Conservation (phyloP, 2,797 vertebrate genomes). For the Pseudotriccus pelzelni region DNA sequence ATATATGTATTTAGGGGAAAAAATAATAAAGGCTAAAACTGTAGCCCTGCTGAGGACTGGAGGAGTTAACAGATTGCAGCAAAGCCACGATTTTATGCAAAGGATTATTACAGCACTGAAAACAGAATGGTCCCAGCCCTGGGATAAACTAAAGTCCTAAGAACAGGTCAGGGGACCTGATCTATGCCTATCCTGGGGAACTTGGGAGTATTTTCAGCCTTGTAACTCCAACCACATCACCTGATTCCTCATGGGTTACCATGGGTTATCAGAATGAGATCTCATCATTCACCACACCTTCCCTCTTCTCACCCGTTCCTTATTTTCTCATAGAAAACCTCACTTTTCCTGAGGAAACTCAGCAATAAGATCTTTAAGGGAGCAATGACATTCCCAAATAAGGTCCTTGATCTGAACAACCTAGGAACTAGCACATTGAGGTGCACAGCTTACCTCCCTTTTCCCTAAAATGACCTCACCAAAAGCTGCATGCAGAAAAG, state of each 20-base stretch:
- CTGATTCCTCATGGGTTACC: neutral
- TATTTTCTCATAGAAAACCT: neutral
- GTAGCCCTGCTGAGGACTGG: neutral
- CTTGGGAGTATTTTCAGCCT: neutral
- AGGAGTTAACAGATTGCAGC: neutral
- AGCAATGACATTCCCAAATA: neutral
- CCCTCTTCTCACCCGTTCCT: neutral
- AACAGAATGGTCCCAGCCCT: neutral
- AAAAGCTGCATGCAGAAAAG: neutral
- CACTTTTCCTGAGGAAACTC: neutral
- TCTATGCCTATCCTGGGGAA: neutral
- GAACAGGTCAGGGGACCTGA: neutral
- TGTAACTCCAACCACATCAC: neutral
- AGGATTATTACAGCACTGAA: neutral
- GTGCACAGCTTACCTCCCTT: neutral
- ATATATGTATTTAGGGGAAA: neutral
- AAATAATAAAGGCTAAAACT: neutral
- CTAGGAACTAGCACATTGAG: neutral
- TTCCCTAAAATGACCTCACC: neutral
- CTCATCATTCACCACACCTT: neutral
- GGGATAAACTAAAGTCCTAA: neutral
- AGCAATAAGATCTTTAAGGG: neutral
- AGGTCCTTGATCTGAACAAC: neutral
- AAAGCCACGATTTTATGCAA: neutral
- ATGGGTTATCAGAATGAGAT: neutral